phyloP scores from a whole-genome alignment of 2,888 invertebrate genomes.

The Aphrophora alni region DNA sequence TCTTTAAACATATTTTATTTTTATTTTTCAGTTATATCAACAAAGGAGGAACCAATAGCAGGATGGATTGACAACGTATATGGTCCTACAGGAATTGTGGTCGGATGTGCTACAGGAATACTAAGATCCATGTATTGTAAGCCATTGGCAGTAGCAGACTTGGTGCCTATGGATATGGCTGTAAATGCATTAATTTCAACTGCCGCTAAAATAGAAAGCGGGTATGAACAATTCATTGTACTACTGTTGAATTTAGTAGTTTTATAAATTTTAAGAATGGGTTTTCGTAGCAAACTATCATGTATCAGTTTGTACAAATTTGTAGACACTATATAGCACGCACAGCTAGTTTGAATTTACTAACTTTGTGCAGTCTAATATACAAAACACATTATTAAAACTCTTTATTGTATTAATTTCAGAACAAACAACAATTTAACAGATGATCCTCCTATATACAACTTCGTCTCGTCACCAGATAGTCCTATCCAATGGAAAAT shows the following conservation, averaged over 20 bases:
- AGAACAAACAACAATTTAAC: constrained; percentile 31
- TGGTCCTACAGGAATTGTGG: constrained; percentile 61
- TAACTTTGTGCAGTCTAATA: too few relatives aligned
- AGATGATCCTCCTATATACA: constrained; percentile 66
- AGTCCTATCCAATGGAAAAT: constrained; percentile 82
- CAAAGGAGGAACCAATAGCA: constrained; percentile 55
- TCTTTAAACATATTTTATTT: too few relatives aligned
- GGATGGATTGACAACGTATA: constrained; percentile 67
- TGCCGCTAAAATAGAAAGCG: constrained; percentile 53
- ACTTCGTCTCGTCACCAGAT: constrained; percentile 80
- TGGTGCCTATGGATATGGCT: constrained; percentile 64
- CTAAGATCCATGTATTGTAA: constrained; percentile 62
- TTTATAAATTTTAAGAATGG: too few relatives aligned
- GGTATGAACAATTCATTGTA: constrained; percentile 24
- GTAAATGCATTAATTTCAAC: constrained; percentile 62
- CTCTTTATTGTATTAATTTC: too few relatives aligned
- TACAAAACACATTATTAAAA: too few relatives aligned
- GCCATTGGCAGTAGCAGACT: constrained; percentile 59
- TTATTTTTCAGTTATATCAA: constrained; percentile 51
- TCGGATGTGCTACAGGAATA: constrained; percentile 60
- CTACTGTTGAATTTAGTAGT: not conserved
- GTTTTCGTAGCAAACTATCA: too few relatives aligned
- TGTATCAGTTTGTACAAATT: too few relatives aligned
- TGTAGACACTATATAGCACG: too few relatives aligned
- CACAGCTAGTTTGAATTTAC: too few relatives aligned